Percentiles rank a stretch among this genome's conserved stretches.
Evolutionary conservation across 2,888 invertebrate species (phyloP).

Genomic region (Xestia ashworthii): DNA sequence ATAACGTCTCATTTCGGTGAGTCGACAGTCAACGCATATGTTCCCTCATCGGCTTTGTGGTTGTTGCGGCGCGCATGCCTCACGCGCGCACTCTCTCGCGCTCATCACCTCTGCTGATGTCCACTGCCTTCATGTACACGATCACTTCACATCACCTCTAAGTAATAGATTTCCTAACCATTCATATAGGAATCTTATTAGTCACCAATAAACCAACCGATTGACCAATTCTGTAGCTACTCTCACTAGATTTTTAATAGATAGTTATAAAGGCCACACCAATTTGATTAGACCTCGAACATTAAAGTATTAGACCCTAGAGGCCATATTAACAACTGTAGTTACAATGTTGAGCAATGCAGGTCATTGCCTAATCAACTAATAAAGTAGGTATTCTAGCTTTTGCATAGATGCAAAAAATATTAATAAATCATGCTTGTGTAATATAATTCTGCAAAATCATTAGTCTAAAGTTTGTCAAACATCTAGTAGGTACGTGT

Average conservation of each 20-base stretch:
- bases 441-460: conserved; percentile 30
- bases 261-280: conserved; percentile 53
- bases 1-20: conserved; percentile 90
- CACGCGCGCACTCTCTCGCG: conserved; percentile 80
- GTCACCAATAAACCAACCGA: conserved; percentile 35
- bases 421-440: conserved; percentile 45
- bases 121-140: conserved; percentile 57
- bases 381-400: conserved; percentile 31
- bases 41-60: conserved; percentile 89
- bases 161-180: conserved; percentile 26
- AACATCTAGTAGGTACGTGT: neutral
- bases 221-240: conserved; percentile 40
- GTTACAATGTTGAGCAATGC: conserved; percentile 53
- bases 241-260: conserved; percentile 48
- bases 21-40: conserved; percentile 86
- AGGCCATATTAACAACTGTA: conserved; percentile 51
- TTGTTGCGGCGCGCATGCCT: conserved; percentile 88
- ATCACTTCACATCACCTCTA: conserved; percentile 32
- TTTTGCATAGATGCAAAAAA: conserved; percentile 36
- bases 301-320: conserved; percentile 45
- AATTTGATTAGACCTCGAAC: conserved; percentile 61
- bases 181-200: conserved; percentile 59
- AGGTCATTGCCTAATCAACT: conserved; percentile 54
- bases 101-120: conserved; percentile 78
- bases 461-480: conserved; percentile 6